A percentile compares a stretch with the other conserved stretches of the same genome.
Evolutionary conservation across 35 echinoderm and acorn worm species (phyloP).

Genomic region (Eucidaris tribuloides): DNA sequence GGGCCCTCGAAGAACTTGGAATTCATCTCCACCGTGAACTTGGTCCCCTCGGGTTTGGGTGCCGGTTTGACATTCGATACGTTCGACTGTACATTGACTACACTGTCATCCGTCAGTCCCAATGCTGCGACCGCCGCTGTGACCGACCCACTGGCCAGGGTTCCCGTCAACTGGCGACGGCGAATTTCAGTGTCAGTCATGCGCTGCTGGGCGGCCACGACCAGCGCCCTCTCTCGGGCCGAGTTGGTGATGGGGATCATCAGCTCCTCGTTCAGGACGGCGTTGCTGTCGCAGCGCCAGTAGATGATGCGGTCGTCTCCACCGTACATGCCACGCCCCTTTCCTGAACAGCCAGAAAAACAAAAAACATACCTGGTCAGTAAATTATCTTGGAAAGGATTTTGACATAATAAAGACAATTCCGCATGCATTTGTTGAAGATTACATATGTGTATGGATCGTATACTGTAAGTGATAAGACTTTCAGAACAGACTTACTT

Average conservation of each 20-base stretch:
- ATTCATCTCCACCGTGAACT: constrained; percentile 46
- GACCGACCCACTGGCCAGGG: constrained; percentile 76
- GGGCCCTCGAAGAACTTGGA: constrained; percentile 80
- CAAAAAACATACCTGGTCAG: too few species aligned
- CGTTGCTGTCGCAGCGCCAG: constrained; percentile 94
- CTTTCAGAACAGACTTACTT: too few species aligned
- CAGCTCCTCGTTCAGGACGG: constrained; percentile 72
- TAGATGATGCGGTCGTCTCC: constrained; percentile 93
- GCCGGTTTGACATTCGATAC: constrained; percentile 12
- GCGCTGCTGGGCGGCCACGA: constrained; percentile 89
- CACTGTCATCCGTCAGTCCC: constrained; percentile 50
- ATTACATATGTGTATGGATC: too few species aligned
- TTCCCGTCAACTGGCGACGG: constrained; percentile 70
- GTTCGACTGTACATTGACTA: constrained; percentile 29
- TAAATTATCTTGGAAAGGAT: too few species aligned
- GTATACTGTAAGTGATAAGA: too few species aligned
- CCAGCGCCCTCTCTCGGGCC: constrained; percentile 80
- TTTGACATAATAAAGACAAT: too few species aligned
- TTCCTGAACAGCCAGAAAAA: too few species aligned
- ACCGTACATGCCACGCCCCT: constrained; percentile 69
- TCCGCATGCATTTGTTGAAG: too few species aligned
- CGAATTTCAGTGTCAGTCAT: constrained; percentile 73
- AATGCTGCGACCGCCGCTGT: constrained; percentile 86
- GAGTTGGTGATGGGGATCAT: constrained; percentile 79
- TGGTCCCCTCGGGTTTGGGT: constrained; percentile 23